phyloP scores from a whole-genome alignment of 2,113 vertebrate species.

The Gnathonemus longibarbis region DNA sequence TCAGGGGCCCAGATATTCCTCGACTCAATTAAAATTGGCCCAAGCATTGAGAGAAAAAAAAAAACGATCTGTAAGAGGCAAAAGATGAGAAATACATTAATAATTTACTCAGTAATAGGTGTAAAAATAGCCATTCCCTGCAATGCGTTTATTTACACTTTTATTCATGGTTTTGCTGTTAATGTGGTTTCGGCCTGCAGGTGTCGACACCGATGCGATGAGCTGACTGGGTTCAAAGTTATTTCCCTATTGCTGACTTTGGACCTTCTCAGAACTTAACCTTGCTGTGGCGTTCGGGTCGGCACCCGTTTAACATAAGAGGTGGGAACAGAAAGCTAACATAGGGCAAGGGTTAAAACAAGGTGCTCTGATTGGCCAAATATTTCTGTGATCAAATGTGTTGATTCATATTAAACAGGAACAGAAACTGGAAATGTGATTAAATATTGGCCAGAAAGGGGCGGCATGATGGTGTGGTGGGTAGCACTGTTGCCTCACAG shows the following conservation, averaged over 20 bases:
- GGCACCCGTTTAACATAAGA: no score
- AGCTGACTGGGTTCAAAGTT: neutral
- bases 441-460: neutral
- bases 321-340: no score
- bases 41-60: neutral
- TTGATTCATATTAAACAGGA: neutral
- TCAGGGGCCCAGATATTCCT: neutral
- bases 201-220: neutral
- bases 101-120: neutral
- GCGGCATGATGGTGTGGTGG: neutral
- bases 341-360: neutral
- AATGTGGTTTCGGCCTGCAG: neutral
- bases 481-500: neutral
- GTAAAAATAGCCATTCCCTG: neutral
- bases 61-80: neutral
- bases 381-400: neutral
- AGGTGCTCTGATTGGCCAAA: neutral
- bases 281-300: no score
- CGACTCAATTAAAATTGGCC: neutral
- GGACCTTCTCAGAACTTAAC: neutral
- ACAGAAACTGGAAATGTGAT: neutral
- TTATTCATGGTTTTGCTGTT: neutral
- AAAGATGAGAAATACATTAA: neutral
- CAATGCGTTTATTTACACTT: neutral
- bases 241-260: neutral